A percentile compares a stretch with the other conserved stretches of the same genome.
Conservation (phyloP, 2,888 invertebrate species). For the Coecobrya sp. region DNA sequence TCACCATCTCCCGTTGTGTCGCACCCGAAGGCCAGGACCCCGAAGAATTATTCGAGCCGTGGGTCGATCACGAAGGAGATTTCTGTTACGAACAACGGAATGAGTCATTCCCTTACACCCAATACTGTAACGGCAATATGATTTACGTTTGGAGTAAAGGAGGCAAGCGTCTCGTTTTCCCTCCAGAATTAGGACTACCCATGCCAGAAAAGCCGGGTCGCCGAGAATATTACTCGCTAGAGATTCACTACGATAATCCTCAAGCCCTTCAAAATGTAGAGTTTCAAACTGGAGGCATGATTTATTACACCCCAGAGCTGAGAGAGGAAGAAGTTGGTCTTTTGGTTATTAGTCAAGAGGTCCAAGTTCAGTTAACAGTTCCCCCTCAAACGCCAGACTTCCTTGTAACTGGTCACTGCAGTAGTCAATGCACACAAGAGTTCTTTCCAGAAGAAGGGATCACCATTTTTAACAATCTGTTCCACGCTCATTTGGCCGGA, state of each 20-base stretch:
- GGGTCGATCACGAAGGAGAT: conserved; percentile 1
- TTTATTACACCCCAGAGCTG: conserved; percentile 92
- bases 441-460: conserved; percentile 90
- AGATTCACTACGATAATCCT: conserved; percentile 96
- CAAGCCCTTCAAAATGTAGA: conserved; percentile 75
- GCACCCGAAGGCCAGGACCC: conserved; percentile 54
- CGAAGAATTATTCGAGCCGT: conserved; percentile 50
- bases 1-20: conserved; percentile 58
- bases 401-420: conserved; percentile 94
- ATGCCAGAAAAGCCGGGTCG: conserved; percentile 93
- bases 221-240: conserved; percentile 91
- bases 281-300: conserved; percentile 93
- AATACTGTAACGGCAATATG: conserved; percentile 12
- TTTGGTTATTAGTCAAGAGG: conserved; percentile 92
- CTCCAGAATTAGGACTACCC: conserved; percentile 88
- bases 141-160: conserved; percentile 39
- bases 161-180: background rate
- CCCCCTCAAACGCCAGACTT: conserved; percentile 94
- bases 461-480: conserved; percentile 93
- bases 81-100: conserved; percentile 31
- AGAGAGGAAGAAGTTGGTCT: conserved; percentile 87
- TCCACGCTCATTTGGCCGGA: conserved; percentile 91
- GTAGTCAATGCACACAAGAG: conserved; percentile 93
- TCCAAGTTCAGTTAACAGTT: conserved; percentile 93
- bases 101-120: background rate